phyloP scores from a whole-genome alignment of 2,113 vertebrate species.

The Cephalopholis sonnerati region DNA sequence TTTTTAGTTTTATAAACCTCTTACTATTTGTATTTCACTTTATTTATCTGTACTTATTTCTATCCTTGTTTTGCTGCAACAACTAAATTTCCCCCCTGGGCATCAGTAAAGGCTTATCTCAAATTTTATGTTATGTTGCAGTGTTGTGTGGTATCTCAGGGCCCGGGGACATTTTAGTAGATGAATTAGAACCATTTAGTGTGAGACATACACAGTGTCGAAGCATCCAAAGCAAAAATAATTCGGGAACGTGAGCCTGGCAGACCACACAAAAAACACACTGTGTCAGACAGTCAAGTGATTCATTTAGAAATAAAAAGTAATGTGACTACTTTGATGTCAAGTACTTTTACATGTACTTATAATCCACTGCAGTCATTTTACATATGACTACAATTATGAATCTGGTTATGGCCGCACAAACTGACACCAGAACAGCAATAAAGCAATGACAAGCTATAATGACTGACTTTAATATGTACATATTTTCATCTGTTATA shows the following conservation, averaged over 20 bases:
- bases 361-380: background rate
- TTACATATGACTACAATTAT: background rate
- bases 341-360: background rate
- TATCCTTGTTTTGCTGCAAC: too few relatives aligned
- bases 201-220: constrained; percentile 6
- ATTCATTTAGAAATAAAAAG: constrained; percentile 16
- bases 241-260: background rate
- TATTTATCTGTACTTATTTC: too few relatives aligned
- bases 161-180: background rate
- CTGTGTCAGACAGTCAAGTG: constrained; percentile 4
- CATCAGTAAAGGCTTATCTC: background rate
- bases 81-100: too few relatives aligned
- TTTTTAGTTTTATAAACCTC: too few relatives aligned
- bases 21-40: too few relatives aligned
- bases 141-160: background rate
- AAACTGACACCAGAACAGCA: constrained; percentile 36
- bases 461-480: constrained; percentile 77
- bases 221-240: constrained; percentile 11
- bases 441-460: constrained; percentile 43
- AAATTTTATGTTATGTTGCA: background rate
- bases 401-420: background rate
- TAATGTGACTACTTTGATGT: background rate
- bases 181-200: constrained; percentile 22
- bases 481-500: constrained; percentile 65
- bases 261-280: background rate